Conservation (phyloP, 1,140 invertebrate genomes). For the Dryas iulia region DNA sequence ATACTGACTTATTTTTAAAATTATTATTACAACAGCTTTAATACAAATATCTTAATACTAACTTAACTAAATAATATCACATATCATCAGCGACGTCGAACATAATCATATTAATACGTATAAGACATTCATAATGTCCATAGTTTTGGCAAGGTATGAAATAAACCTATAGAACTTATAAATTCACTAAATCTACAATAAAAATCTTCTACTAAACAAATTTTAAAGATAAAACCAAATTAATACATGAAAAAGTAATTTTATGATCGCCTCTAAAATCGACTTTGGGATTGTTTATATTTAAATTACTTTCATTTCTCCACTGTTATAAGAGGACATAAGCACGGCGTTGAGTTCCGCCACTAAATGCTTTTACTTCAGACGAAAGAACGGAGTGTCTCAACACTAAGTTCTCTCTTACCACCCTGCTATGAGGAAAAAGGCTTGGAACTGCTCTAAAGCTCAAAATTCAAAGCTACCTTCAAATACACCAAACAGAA, state of each 20-base stretch:
- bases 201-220: neutral
- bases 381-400: too few relatives aligned
- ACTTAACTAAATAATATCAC: slow-evolving; percentile 73
- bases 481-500: neutral
- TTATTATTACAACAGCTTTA: slow-evolving; percentile 33
- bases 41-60: slow-evolving; percentile 44
- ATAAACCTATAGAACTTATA: slow-evolving; percentile 13
- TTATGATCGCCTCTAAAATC: neutral
- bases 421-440: too few relatives aligned
- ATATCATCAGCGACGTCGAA: slow-evolving; percentile 70
- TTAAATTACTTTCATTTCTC: too few relatives aligned
- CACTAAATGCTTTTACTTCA: too few relatives aligned
- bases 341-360: too few relatives aligned
- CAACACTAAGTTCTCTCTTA: too few relatives aligned
- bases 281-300: too few relatives aligned
- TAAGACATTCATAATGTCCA: slow-evolving; percentile 49
- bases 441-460: too few relatives aligned
- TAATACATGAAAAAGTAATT: neutral
- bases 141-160: slow-evolving; percentile 47
- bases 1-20: slow-evolving; percentile 23
- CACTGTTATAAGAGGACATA: too few relatives aligned
- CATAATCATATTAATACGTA: slow-evolving; percentile 24
- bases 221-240: neutral
- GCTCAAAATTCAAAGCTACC: neutral
- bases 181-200: neutral